These are phyloP conservation scores for Psittacula cyanocephala DNA, from an alignment of 2,113 vertebrate species.

Conservation along the genomic window DNA sequence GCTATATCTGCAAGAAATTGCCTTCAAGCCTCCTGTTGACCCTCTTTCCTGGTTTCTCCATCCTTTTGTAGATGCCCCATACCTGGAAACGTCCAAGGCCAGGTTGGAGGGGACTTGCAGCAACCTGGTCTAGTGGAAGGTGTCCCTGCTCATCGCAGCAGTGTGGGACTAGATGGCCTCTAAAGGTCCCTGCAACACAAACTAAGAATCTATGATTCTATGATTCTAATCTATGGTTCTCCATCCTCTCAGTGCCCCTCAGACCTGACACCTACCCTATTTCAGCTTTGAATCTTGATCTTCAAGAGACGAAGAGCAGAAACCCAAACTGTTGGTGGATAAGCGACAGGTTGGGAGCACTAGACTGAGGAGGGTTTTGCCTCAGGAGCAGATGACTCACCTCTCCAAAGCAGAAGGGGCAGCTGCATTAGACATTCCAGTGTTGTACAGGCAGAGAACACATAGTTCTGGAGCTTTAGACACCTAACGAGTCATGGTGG, in stretches of 20 bases:
- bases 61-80: not conserved
- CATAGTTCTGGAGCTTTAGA: not conserved
- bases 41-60: not conserved
- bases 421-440: not conserved
- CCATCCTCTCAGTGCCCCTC: not conserved
- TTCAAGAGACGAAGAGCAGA: not conserved
- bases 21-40: not conserved
- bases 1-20: not conserved
- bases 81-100: not conserved
- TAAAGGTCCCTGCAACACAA: not conserved
- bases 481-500: not conserved
- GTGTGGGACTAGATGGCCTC: not conserved
- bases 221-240: not conserved
- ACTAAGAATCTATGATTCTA: not conserved
- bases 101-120: fast-evolving
- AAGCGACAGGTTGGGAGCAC: not conserved
- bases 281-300: not conserved
- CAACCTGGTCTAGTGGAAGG: fast-evolving
- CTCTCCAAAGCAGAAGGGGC: not conserved
- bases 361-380: not conserved
- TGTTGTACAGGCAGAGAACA: not conserved
- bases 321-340: not conserved
- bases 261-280: not conserved
- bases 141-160: not conserved
- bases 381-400: not conserved